Evolutionary conservation across 2,113 vertebrate species (phyloP).

Genomic region (Erinaceus europaeus): DNA sequence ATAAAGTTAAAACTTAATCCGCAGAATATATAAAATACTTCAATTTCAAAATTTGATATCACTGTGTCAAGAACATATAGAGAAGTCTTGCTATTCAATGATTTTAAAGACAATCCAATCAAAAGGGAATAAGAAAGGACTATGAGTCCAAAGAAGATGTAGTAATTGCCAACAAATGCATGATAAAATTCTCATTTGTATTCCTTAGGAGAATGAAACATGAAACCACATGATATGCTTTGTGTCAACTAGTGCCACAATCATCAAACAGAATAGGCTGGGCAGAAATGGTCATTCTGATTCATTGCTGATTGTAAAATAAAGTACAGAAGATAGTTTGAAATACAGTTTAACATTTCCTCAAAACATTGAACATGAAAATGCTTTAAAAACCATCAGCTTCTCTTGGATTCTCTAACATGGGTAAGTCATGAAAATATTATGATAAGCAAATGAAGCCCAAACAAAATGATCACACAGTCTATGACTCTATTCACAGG

Average conservation of each 20-base stretch:
- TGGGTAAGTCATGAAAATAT: not conserved
- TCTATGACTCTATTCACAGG: not conserved
- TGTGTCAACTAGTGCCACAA: not conserved
- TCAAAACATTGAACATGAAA: not conserved
- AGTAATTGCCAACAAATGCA: not conserved
- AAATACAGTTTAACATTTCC: not conserved
- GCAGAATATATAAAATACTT: not conserved
- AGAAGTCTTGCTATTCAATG: not conserved
- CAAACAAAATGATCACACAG: not conserved
- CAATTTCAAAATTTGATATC: not conserved
- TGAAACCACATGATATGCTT: not conserved
- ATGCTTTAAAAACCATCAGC: not conserved
- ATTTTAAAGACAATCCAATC: not conserved
- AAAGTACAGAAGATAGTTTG: not conserved
- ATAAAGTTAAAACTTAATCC: too few species aligned
- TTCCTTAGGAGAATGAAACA: not conserved
- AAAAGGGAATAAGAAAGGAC: not conserved
- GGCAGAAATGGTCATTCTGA: not conserved
- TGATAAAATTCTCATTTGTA: not conserved
- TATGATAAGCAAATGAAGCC: not conserved
- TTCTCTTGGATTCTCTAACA: not conserved
- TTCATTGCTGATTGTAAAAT: not conserved
- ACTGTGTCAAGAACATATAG: not conserved
- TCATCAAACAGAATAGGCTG: not conserved
- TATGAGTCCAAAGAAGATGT: not conserved